Evolutionary conservation across 1,140 invertebrate genomes (phyloP).

Genomic region (Anastatus disparis): DNA sequence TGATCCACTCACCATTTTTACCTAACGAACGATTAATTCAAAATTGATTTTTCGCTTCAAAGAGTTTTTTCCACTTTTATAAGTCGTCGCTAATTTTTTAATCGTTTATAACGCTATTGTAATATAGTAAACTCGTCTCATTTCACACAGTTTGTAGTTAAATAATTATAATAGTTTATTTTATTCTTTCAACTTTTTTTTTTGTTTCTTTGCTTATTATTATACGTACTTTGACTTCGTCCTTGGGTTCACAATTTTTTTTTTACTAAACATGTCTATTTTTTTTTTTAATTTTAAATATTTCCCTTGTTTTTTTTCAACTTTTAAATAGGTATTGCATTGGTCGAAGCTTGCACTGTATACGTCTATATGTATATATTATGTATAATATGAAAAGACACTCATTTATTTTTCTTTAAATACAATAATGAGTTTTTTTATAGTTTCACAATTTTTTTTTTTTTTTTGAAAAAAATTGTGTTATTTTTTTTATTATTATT

Average conservation of each 20-base stretch:
- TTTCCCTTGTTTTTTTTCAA: neutral
- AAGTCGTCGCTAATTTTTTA: conserved; percentile 40
- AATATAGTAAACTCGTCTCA: neutral
- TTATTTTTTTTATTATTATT: neutral
- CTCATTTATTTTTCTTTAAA: neutral
- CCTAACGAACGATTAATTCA: conserved; percentile 53
- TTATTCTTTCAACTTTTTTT: conserved; percentile 46
- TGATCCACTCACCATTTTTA: conserved; percentile 60
- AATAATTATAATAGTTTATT: conserved; percentile 20
- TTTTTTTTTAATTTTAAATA: too few relatives aligned
- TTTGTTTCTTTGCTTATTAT: conserved; percentile 8
- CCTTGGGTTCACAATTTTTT: too few relatives aligned
- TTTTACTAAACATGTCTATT: too few relatives aligned
- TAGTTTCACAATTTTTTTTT: too few relatives aligned
- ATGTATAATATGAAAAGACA: conserved; percentile 16
- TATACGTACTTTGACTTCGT: too few relatives aligned
- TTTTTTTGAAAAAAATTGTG: too few relatives aligned
- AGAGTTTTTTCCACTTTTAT: conserved; percentile 44
- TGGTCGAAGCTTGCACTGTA: conserved; percentile 6
- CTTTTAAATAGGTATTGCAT: conserved; percentile 6
- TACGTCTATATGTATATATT: too few relatives aligned
- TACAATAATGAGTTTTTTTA: neutral
- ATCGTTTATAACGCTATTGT: conserved; percentile 25
- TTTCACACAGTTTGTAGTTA: conserved; percentile 1
- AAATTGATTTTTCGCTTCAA: conserved; percentile 44